Evolutionary conservation across 2,113 vertebrate genomes (phyloP), one percentile per base, ranked within the genome.

Genomic region (Dasyprocta punctata): DNA sequence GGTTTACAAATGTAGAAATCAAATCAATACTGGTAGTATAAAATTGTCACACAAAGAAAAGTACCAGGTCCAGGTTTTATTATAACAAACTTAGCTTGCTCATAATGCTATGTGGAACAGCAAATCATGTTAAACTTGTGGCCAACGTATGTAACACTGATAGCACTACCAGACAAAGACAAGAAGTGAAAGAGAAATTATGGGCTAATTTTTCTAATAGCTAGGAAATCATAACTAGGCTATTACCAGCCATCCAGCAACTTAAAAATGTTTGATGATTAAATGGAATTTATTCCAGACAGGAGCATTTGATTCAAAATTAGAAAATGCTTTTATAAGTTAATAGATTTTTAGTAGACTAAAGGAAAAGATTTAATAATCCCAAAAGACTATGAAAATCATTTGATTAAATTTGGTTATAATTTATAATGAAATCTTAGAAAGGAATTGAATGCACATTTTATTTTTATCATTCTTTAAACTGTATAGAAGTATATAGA

Each of bases 1-100:
- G 8, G 5, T 47, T 13, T 58, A 5, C 75, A 96, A 73, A 80
- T 97, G 92, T 85, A 78, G 90, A 93, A 89, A 92, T 93, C 91
- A 69, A 49, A 89, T 84, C 75, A 52, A 33, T 52, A 33, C 6
- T 78, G 41, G 86, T 95, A 44, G 33, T 65, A 95, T 95, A 94
- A 94, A 92, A 89, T 81, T 12, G 38, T 67, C 41, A 33, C 14
- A 58, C n/a, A 86, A 86, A 85, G 22, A 47, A 77, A 77, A 52
- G 14, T 14, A 17, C 44, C 22, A 92, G 60, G 36, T 19, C 52
- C 67, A 96, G 56, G 11, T 85, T 86, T 96, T 91, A 83, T 91
- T 93, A 77, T n/a, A 61, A 28, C 47, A 13, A 47, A 26, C 80
- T 69, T n/a, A 44, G 26, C 41, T 47, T 75, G 41, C 47, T 58